Base-by-base conservation (phyloP, 2,797 vertebrate genomes). In the Bufotes viridis region DNA sequence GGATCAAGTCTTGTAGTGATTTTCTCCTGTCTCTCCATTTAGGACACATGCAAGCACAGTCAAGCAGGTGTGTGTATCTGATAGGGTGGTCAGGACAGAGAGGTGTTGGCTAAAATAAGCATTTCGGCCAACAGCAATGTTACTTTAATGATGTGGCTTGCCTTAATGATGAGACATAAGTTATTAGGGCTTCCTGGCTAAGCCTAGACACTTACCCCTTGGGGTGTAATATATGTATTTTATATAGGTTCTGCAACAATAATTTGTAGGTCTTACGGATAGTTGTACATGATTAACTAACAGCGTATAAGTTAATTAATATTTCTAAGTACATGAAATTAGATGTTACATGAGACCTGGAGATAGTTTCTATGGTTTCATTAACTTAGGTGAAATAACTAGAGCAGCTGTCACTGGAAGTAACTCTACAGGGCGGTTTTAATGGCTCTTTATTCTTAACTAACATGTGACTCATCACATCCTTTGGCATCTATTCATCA, bases 381-480 rank as follows among this genome's bases (percentile, higher is more conserved):
- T 53, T 72, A 83, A 18, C 65, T 11, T 26, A 81, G 42, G 42
- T 74, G 70, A 63, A 87, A 42, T 67, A 55, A 84, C 53, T 80
- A 13, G 65, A 85, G 81, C 83, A 88, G 84, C 70, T 89, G 79
- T 89, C 78, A 57, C 70, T 75, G 57, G 18, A 24, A 72, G 51
- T 85, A 85, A 81, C 87, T 81, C 65, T 81, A 51, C 42, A 17
- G 51, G 24, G 34, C 49, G 76, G 84, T 81, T 86, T 86, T 86
- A 34, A 85, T 82, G 82, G 61, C 83, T 67, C 78, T 86, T 86
- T 86, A 58, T 82, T 81, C 83, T 81, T 70, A 89, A 11, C 58
- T 81, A 85, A 81, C 87, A 75, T 20, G 34, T 81, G 57, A 75
- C 55, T 63, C 67, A 69, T 82, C 20, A 14, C 29, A 65, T 57